Conservation (phyloP, 2,797 vertebrate species). For the Lepilemur ruficaudatus region DNA sequence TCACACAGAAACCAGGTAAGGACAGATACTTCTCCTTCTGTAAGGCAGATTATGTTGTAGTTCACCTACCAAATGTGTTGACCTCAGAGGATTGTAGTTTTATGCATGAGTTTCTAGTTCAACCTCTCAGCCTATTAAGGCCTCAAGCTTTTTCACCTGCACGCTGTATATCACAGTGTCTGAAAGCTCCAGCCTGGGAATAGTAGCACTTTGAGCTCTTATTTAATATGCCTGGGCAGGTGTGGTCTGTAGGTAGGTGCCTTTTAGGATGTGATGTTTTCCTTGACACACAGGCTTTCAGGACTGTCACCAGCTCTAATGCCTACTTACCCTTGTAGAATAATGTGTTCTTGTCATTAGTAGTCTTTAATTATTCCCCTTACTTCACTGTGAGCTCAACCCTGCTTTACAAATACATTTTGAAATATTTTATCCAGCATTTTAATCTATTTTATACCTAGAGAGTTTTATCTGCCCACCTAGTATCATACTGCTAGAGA, state of each 20-base stretch:
- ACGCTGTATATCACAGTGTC: not conserved
- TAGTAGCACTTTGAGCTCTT: not conserved
- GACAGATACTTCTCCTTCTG: not conserved
- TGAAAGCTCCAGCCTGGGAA: not conserved
- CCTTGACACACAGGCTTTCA: not conserved
- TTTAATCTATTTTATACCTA: slow-evolving; percentile 41
- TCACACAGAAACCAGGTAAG: not conserved
- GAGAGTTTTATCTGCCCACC: slow-evolving; percentile 39
- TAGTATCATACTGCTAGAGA: slow-evolving; percentile 34
- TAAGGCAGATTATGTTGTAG: not conserved
- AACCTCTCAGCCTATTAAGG: not conserved
- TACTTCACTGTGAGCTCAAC: not conserved
- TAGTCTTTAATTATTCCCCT: not conserved
- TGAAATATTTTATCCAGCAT: slow-evolving; percentile 45
- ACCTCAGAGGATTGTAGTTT: not conserved
- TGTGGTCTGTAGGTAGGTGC: not conserved
- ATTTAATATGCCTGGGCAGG: not conserved
- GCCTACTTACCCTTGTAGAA: not conserved
- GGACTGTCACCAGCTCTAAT: not conserved
- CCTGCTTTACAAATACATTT: slow-evolving; percentile 44
- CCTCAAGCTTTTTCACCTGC: not conserved
- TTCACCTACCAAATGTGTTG: not conserved
- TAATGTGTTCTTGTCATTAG: not conserved
- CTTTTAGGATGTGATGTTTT: not conserved
- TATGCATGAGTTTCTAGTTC: not conserved